Base-by-base conservation (phyloP, 2,113 vertebrate genomes). In the Corydoras sp. region DNA sequence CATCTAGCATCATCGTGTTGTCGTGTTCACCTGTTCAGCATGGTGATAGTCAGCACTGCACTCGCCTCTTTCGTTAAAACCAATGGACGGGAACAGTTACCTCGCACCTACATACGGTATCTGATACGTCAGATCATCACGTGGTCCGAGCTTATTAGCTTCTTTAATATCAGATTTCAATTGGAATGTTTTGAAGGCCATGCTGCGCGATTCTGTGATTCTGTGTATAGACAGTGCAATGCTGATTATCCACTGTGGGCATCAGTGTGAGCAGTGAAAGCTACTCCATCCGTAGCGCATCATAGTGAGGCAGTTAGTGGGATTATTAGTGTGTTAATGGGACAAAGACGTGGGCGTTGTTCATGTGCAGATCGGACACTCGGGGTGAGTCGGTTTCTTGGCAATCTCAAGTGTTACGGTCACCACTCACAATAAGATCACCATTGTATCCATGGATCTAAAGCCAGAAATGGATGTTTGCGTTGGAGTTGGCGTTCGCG, bases 281-380 rank as follows among this genome's bases (percentile, higher is more conserved):
- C 81, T 81, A 69, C 79, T 85, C 84, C 80, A 85, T 85, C 77
- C 79, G 79, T 74, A 84, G 86, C 85, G 81, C 83, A 79, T 83
- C 84, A 81, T 65, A 69, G 84, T 84, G 82, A 85, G 86, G 80
- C 80, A 73, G 84, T 86, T 71, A 77, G 83, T 84, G 82, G 78
- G 78, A 81, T 84, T 81, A 86, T 87, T 88, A 89, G 86, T 89
- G 78, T 75, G 86, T 89, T 91, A 89, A 88, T 86, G 79, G 83
- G 79, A 85, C 80, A 78, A 68, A 82, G 70, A 84, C 79, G 77
- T 81, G 81, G 43, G 63, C 68, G 73, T 76, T 83, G 78, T 76
- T 84, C 76, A 77, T 76, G 78, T 87, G 75, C 80, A 81, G 80
- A 79, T 71, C 73, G 78, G 77, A 83, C 50, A 73, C 73, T 80